phyloP scores from a whole-genome alignment of 2,888 invertebrate species.

The Pardosa pseudoannulata region DNA sequence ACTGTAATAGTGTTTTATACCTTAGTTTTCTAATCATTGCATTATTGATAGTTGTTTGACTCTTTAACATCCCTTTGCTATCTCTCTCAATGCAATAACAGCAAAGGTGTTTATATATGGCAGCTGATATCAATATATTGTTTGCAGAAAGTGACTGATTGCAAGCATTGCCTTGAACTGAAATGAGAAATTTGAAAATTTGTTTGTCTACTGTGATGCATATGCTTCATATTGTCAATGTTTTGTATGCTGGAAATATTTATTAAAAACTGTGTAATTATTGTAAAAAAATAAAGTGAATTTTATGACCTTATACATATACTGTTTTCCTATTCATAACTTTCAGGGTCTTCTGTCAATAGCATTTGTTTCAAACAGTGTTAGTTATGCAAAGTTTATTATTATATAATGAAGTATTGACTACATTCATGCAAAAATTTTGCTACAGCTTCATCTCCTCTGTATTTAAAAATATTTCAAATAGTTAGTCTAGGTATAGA shows the following conservation, averaged over 20 bases:
- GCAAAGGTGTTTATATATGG: neutral
- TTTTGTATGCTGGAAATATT: slow-evolving; percentile 64
- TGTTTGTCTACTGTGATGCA: slow-evolving; percentile 60
- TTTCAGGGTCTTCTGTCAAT: no score
- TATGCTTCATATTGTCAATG: slow-evolving; percentile 57
- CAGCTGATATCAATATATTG: neutral
- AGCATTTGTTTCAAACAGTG: no score
- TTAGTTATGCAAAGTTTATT: no score
- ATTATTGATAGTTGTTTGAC: no score
- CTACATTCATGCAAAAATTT: no score
- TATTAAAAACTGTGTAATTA: slow-evolving; percentile 61
- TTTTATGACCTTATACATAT: slow-evolving; percentile 61
- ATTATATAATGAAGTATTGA: no score
- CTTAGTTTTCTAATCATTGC: no score
- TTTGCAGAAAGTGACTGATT: slow-evolving; percentile 16
- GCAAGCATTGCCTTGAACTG: slow-evolving; percentile 51
- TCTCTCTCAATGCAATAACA: neutral
- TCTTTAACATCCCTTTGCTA: neutral
- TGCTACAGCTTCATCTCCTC: no score
- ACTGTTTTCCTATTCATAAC: no score
- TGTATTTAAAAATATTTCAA: no score
- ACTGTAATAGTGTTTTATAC: neutral
- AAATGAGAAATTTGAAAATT: neutral
- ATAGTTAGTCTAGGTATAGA: no score
- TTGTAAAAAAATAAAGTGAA: slow-evolving; percentile 59